Evolutionary conservation across 1,140 invertebrate species (phyloP), one percentile per base, ranked within the genome.

Genomic region (Thaumetopoea pityocampa): DNA sequence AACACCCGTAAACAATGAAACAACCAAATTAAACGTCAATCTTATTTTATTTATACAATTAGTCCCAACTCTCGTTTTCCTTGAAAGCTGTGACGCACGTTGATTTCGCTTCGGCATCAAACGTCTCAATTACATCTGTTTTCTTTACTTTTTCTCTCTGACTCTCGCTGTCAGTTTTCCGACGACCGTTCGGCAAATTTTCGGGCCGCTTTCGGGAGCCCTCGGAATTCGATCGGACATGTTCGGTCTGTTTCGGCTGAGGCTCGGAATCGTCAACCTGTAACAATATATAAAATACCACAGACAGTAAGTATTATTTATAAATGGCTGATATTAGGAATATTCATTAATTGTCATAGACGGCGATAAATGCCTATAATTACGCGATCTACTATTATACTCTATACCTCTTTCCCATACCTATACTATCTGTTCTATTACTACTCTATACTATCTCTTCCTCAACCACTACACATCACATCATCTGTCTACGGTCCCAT

Each of bases 31-130:
- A 9, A 40, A 19, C 17, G 22, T 40, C 26, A 15, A 40, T n/a
- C 24, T 40, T 40, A 40, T 20, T n/a, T 36, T 16, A 18, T 45
- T 57, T 55, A 33, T 48, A 32, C 9, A 24, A 32, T 74, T 62
- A 82, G 49, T 77, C 74, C 78, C 78, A 82, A 65, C 60, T 70
- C 36, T 79, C 70, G 38, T 68, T 79, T 42, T 82, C 78, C 46
- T 71, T 71, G 48, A 82, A 82, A 15, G 66, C 71, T 6, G 46
- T 32, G 3, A 73, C 76, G 26, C 69, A 68, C 8, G 55, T 45
- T 1, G 49, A 35, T 30, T 56, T 64, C 10, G 57, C 60, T 28
- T 55, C 43, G 15, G 42, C 51, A 16, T 68, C 67, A 34, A 72
- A 76, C 28, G 36, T 65, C 5, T 67, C 60, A 5, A 67, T 47